phyloP scores from a whole-genome alignment of 2,113 vertebrate species.

The Pygoscelis antarcticus region DNA sequence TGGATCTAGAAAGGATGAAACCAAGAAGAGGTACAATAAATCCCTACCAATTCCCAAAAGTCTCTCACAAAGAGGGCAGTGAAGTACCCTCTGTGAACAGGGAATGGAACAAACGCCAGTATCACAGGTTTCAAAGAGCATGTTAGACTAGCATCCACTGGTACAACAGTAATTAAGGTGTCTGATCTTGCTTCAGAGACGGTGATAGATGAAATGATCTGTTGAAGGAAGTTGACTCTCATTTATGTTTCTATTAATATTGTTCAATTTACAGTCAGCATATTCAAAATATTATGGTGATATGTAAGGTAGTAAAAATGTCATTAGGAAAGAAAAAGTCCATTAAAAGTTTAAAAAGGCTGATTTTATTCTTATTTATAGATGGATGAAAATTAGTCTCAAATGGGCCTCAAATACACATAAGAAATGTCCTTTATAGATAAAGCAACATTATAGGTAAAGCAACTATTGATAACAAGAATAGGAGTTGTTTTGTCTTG shows the following conservation, averaged over 20 bases:
- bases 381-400: not conserved
- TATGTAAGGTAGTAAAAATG: not conserved
- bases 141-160: not conserved
- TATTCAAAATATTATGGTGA: not conserved
- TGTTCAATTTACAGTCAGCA: not conserved
- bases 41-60: not conserved
- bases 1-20: not conserved
- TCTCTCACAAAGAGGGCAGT: not conserved
- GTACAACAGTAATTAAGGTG: not conserved
- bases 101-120: not conserved
- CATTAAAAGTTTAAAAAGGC: not conserved
- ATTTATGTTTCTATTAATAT: not conserved
- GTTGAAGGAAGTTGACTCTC: not conserved
- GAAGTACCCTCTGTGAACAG: not conserved
- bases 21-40: not conserved
- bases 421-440: not conserved
- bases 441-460: not conserved
- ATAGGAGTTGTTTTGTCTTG: not conserved
- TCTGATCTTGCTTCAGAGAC: not conserved
- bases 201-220: not conserved
- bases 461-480: not conserved
- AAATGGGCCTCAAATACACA: not conserved
- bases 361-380: not conserved
- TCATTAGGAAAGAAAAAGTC: not conserved
- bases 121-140: not conserved